phyloP scores from a whole-genome alignment of 2,888 invertebrate genomes.

The Nomada lathburiana region DNA sequence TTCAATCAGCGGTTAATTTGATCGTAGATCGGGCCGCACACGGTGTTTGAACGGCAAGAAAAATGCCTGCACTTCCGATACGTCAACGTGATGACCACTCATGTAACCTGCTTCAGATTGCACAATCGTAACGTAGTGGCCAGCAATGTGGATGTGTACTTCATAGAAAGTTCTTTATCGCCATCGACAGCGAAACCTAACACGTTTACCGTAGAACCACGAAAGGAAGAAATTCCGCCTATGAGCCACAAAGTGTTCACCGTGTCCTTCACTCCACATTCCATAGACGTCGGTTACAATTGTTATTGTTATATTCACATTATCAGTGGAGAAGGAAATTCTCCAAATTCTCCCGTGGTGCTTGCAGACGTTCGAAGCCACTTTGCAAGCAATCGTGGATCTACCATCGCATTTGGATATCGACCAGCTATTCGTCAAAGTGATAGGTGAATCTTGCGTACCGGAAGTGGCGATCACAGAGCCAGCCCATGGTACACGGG shows the following conservation, averaged over 20 bases:
- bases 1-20: neutral
- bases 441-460: slow-evolving; percentile 84
- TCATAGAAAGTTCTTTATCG: slow-evolving; percentile 61
- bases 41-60: slow-evolving; percentile 81
- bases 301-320: neutral
- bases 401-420: slow-evolving; percentile 67
- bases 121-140: slow-evolving; percentile 83
- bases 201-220: slow-evolving; percentile 81
- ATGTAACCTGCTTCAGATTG: slow-evolving; percentile 79
- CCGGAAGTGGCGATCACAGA: slow-evolving; percentile 83
- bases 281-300: slow-evolving; percentile 80
- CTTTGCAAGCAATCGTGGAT: slow-evolving; percentile 73
- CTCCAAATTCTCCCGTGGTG: neutral
- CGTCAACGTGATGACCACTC: slow-evolving; percentile 80
- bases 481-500: slow-evolving; percentile 73
- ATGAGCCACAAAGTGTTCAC: slow-evolving; percentile 79
- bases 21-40: slow-evolving; percentile 78
- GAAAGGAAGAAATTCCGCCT: slow-evolving; percentile 78
- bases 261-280: slow-evolving; percentile 83
- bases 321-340: too few species aligned
- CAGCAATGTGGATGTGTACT: slow-evolving; percentile 74
- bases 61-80: slow-evolving; percentile 82
- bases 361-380: slow-evolving; percentile 76
- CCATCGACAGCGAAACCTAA: slow-evolving; percentile 66
- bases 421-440: slow-evolving; percentile 74